phyloP scores from a whole-genome alignment of 2,888 invertebrate species.

The Drosophila greeni region DNA sequence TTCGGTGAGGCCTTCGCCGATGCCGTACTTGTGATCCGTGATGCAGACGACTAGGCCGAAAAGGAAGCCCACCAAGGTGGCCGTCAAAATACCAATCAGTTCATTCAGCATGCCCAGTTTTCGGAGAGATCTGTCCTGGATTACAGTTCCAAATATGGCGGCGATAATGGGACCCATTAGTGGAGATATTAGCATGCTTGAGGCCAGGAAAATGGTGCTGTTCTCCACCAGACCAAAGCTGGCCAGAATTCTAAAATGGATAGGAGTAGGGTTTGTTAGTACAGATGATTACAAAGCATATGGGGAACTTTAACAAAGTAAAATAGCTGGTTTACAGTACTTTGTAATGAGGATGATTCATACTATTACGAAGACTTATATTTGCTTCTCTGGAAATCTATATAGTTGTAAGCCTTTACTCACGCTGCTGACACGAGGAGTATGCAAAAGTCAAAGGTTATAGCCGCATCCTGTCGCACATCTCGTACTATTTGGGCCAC shows the following conservation, averaged over 20 bases:
- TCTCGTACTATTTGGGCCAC: conserved; percentile 86
- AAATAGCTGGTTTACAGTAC: background rate
- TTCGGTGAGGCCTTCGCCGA: conserved; percentile 82
- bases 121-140: conserved; percentile 83
- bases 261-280: background rate
- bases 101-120: conserved; percentile 84
- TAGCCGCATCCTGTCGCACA: conserved; percentile 83
- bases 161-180: conserved; percentile 90
- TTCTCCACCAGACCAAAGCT: conserved; percentile 87
- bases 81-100: conserved; percentile 83
- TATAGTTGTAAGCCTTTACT: conserved; percentile 27
- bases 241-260: conserved; percentile 82
- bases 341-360: background rate
- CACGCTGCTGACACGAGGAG: conserved; percentile 86
- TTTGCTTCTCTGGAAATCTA: background rate
- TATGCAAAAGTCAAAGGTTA: conserved; percentile 88
- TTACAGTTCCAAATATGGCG: conserved; percentile 86
- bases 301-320: background rate
- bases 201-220: conserved; percentile 86
- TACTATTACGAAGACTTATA: background rate
- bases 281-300: background rate
- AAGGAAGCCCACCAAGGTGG: conserved; percentile 84
- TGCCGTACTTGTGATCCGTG: conserved; percentile 81
- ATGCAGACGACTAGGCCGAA: conserved; percentile 83
- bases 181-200: conserved; percentile 90